Base-by-base conservation (phyloP, 2,888 invertebrate genomes). In the Netelia virgata region DNA sequence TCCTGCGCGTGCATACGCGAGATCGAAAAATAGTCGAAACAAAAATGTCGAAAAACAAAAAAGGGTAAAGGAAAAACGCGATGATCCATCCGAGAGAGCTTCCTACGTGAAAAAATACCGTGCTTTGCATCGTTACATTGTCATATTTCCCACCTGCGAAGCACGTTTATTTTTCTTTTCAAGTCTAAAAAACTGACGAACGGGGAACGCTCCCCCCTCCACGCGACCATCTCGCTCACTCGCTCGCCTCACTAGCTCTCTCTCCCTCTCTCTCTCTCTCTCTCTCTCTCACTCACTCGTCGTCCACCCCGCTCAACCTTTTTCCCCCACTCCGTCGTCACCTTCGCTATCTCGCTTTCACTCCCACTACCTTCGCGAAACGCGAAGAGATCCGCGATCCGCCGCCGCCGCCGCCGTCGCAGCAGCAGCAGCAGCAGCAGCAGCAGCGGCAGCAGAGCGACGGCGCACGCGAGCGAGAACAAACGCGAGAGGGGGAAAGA, bases 361-460 rank as follows among this genome's bases (percentile, higher is more conserved):
- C 80, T 68, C 84, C 80, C 84, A 76, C 84, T 66, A 41, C 77
- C 57, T 28, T 74, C 53, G 23, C 11, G 61, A 61, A 41, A 69
- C 73, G 47, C 41, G 69, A 69, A 36, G 84, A 82, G 82, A 78
- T 82, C 82, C 75, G 80, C 83, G 83, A 70, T 74, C 80, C 75
- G 59, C 83, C 70, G 83, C 79, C 69, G 75, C 74, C 55, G 73
- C 47, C 55, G 53, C 63, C 14, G 57, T n/a, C 20, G 16, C 23
- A 41, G 72, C 68, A 47, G 28, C 59, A 50, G 57, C 74, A n/a
- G 74, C 53, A 53, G 69, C 61, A 69, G 69, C 68, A 47, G 59
- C 75, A 50, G 61, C 75, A 59, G 69, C 57, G 23, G 76, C 63
- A 47, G 69, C 83, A 50, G 80, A 80, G 84, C 72, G 80, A 63